Evolutionary conservation across 92 coral and sea anemone species (phyloP).

Genomic region (Nematostella vectensis): DNA sequence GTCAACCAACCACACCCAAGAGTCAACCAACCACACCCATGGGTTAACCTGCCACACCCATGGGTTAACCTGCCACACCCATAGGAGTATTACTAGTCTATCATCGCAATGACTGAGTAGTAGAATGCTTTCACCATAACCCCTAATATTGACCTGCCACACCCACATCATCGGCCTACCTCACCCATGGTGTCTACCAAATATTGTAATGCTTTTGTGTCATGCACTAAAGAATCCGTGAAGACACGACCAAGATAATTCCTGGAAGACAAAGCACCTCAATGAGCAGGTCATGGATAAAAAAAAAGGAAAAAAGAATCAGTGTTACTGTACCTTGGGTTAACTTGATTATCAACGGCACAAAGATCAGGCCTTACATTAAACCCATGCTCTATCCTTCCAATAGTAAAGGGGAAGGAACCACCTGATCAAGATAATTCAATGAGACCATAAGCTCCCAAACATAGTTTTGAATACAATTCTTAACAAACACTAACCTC

Average conservation of each 20-base stretch:
- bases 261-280: no score
- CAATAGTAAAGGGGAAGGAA: conserved; percentile 87
- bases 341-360: conserved; percentile 66
- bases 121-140: no score
- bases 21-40: no score
- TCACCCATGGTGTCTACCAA: conserved; percentile 72
- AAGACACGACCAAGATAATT: conserved; percentile 78
- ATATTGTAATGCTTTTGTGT: conserved; percentile 62
- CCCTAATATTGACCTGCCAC: no score
- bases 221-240: conserved; percentile 85
- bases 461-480: no score
- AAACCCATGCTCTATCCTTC: conserved; percentile 92
- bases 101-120: no score
- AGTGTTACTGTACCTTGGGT: conserved; percentile 56
- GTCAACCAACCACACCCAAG: no score
- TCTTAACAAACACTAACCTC: conserved; percentile 39
- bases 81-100: no score
- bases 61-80: no score
- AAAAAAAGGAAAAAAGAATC: not conserved
- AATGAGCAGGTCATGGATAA: no score
- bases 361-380: conserved; percentile 94
- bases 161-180: no score
- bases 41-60: no score
- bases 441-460: not conserved
- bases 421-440: conserved; percentile 43